Conservation (phyloP, 2,113 vertebrate genomes). For the Panthera tigris region DNA sequence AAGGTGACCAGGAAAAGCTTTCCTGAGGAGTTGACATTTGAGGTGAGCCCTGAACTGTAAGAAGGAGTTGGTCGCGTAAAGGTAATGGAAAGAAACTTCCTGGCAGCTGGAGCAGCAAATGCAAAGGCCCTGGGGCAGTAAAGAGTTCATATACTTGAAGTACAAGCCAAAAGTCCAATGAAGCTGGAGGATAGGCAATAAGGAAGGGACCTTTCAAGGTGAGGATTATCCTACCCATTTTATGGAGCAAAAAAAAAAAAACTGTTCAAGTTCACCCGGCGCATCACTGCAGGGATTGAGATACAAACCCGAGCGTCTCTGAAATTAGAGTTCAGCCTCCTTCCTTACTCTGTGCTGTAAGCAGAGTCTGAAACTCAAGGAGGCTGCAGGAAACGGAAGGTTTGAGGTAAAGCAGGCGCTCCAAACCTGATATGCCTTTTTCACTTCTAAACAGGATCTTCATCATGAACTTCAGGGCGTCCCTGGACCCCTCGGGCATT, state of each 20-base stretch:
- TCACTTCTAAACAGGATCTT: constrained; percentile 41
- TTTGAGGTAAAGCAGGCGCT: neutral
- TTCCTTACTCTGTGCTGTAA: neutral
- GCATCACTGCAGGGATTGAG: neutral
- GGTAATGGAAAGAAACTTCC: neutral
- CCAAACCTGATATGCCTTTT: constrained; percentile 22
- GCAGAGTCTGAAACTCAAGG: neutral
- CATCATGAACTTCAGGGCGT: neutral
- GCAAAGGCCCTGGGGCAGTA: constrained; percentile 4
- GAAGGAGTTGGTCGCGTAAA: neutral
- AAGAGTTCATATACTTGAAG: constrained; percentile 4
- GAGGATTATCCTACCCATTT: neutral
- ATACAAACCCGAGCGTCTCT: neutral
- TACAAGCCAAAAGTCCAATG: neutral
- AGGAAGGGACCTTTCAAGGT: neutral
- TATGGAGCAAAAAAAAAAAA: neutral
- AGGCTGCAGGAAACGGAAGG: neutral
- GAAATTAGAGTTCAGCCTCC: neutral
- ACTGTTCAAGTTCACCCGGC: neutral
- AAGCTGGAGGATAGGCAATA: neutral
- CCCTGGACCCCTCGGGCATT: constrained; percentile 7
- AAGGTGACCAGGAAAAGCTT: neutral
- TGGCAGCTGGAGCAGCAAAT: neutral
- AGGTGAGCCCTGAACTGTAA: neutral
- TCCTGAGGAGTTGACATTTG: neutral